A percentile compares a stretch with the other conserved stretches of the same genome.
Conservation (phyloP, 2,888 invertebrate species). For the Coelogynopora nodosa region DNA sequence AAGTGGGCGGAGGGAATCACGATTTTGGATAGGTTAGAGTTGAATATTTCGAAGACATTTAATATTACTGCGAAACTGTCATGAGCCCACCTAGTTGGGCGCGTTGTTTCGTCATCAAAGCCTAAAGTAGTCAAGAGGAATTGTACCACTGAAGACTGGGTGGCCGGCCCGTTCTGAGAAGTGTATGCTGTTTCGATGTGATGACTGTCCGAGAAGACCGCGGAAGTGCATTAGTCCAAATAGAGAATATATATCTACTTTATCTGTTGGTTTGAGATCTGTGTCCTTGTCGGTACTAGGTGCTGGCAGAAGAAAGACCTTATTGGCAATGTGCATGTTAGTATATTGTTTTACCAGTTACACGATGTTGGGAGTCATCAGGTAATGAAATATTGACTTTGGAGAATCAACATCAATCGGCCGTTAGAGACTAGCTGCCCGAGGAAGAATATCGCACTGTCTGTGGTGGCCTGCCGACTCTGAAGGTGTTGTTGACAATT, state of each 20-base stretch:
- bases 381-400: background rate
- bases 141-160: slow-evolving; percentile 28
- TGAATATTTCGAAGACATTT: background rate
- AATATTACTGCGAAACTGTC: background rate
- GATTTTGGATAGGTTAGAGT: background rate
- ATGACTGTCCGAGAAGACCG: slow-evolving; percentile 6
- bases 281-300: background rate
- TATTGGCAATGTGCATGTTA: background rate
- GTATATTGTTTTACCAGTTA: background rate
- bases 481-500: background rate
- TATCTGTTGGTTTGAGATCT: background rate
- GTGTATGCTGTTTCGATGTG: background rate
- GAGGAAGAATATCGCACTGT: slow-evolving; percentile 7
- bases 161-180: slow-evolving; percentile 16
- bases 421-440: background rate
- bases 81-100: background rate
- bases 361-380: background rate
- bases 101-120: background rate
- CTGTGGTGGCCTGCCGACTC: slow-evolving; percentile 1
- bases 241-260: background rate
- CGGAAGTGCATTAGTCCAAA: background rate
- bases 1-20: slow-evolving; percentile 4
- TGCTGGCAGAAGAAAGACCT: background rate
- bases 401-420: background rate
- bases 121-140: background rate